Conservation (phyloP, 1,140 invertebrate genomes). For the Halotydeus destructor region DNA sequence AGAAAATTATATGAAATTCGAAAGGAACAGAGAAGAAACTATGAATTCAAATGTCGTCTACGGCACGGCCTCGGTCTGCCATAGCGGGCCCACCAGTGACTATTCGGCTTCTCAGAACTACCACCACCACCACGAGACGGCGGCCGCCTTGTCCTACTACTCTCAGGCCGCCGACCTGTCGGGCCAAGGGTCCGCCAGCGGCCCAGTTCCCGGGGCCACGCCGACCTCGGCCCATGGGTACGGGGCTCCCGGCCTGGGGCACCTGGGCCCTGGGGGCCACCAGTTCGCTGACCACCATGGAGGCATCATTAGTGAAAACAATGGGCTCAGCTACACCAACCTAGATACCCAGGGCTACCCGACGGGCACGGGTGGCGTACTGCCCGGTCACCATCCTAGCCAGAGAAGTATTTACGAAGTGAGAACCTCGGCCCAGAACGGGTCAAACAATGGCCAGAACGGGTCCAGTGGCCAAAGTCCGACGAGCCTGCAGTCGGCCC, state of each 20-base stretch:
- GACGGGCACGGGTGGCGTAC: not conserved
- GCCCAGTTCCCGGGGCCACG: not conserved
- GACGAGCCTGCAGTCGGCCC: not conserved
- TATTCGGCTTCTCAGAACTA: constrained; percentile 7
- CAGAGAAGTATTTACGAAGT: not conserved
- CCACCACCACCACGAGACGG: constrained; percentile 2
- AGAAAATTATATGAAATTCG: not conserved
- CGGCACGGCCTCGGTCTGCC: constrained; percentile 9
- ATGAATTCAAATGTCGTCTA: constrained; percentile 17
- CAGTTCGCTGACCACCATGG: constrained; percentile 4
- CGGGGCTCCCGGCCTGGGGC: not conserved
- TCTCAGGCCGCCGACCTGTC: not conserved
- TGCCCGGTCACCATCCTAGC: not conserved
- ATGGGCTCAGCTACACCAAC: constrained; percentile 70
- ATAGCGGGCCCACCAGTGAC: constrained; percentile 1
- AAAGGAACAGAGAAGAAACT: constrained; percentile 10
- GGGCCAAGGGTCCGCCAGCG: not conserved
- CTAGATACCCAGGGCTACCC: constrained; percentile 41
- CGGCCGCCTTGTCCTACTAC: constrained; percentile 4
- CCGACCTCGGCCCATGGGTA: constrained; percentile 8
- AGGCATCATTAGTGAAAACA: constrained; percentile 52
- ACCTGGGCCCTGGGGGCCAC: constrained; percentile 5
- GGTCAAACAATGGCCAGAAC: too few species aligned
- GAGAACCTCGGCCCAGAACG: constrained; percentile 1
- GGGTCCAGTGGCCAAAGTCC: not conserved